Evolutionary conservation across 2,888 invertebrate species (phyloP).

Genomic region (Ochropacha duplaris): DNA sequence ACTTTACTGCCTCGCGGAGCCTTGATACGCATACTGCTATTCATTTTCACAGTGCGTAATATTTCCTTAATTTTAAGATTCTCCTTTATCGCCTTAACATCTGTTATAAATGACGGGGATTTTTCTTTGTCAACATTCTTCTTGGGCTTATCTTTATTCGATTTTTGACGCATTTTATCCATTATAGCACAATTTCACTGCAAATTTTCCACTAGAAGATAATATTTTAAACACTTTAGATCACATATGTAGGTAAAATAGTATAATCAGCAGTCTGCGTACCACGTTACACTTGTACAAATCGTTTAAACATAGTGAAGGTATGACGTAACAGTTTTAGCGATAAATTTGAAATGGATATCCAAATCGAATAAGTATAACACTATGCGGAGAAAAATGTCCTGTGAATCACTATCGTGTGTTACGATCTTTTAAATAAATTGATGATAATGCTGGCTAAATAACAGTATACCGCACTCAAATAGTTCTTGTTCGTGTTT

Average conservation of each 20-base stretch:
- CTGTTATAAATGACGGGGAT: constrained; percentile 49
- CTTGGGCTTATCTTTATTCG: constrained; percentile 57
- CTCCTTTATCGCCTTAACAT: constrained; percentile 67
- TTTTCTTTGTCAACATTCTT: constrained; percentile 57
- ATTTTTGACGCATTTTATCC: constrained; percentile 63
- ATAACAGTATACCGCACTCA: constrained; percentile 8
- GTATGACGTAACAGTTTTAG: constrained; percentile 58
- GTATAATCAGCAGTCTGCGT: constrained; percentile 47
- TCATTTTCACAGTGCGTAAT: constrained; percentile 72
- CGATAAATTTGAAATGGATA: constrained; percentile 27
- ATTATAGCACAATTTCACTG: constrained; percentile 35
- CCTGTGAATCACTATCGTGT: constrained; percentile 9
- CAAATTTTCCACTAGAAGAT: constrained; percentile 22
- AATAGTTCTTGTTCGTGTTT: constrained; percentile 4
- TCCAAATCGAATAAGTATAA: background rate
- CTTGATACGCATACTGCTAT: constrained; percentile 69
- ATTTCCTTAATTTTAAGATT: constrained; percentile 74
- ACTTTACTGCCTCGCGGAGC: constrained; percentile 66
- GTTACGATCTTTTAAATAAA: constrained; percentile 21
- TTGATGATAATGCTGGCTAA: constrained; percentile 18
- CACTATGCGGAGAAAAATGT: background rate
- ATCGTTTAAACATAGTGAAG: constrained; percentile 59
- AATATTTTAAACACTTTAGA: constrained; percentile 1
- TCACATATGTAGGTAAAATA: constrained; percentile 30
- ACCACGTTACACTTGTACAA: constrained; percentile 66